Evolutionary conservation across 2,888 invertebrate genomes (phyloP).

Genomic region (Mimachlamys varia): DNA sequence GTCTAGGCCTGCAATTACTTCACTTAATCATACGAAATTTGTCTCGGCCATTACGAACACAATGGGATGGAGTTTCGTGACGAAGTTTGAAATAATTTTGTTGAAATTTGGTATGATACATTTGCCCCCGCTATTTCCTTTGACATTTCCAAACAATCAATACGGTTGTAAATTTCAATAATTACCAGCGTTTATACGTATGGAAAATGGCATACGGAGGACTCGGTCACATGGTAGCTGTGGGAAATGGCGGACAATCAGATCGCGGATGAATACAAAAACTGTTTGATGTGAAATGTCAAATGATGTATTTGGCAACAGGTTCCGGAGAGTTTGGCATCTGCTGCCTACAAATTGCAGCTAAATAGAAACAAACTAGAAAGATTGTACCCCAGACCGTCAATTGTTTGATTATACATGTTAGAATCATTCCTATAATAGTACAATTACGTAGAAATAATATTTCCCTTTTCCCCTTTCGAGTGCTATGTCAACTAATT

Average conservation of each 20-base stretch:
- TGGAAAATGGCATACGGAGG: conserved; percentile 28
- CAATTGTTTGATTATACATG: conserved; percentile 36
- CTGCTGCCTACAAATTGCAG: conserved; percentile 39
- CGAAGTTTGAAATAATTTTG: conserved; percentile 36
- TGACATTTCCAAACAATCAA: conserved; percentile 36
- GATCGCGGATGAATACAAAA: conserved; percentile 37
- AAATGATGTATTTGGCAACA: conserved; percentile 40
- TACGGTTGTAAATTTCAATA: conserved; percentile 29
- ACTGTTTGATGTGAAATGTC: conserved; percentile 43
- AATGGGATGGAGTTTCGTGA: conserved; percentile 36
- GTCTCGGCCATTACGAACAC: conserved; percentile 28
- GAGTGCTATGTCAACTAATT: conserved; percentile 31
- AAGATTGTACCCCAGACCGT: conserved; percentile 25
- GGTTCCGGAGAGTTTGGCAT: conserved; percentile 45
- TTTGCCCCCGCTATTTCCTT: conserved; percentile 34
- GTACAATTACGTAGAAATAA: conserved; percentile 10
- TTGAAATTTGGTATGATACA: conserved; percentile 36
- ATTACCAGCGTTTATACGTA: conserved; percentile 34
- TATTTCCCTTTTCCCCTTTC: conserved; percentile 36
- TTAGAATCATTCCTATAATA: conserved; percentile 28
- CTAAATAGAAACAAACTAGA: conserved; percentile 40
- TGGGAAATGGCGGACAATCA: conserved; percentile 42
- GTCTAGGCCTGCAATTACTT: not conserved
- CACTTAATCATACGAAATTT: conserved; percentile 31
- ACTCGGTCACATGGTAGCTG: conserved; percentile 36